Evolutionary conservation across 2,113 vertebrate genomes (phyloP).

Genomic region (Anoplopoma fimbria): DNA sequence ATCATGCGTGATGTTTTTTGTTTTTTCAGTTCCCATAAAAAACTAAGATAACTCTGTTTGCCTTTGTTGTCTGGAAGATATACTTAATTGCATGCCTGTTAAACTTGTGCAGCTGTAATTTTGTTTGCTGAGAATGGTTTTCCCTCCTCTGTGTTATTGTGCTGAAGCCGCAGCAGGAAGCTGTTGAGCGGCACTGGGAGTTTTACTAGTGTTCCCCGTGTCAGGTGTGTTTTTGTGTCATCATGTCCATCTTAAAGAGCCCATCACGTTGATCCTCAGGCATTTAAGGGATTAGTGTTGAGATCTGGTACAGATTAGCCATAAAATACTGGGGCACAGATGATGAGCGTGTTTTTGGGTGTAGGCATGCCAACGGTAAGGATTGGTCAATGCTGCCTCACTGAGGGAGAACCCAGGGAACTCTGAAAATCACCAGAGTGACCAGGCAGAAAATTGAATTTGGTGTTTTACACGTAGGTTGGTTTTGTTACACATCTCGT

Average conservation of each 20-base stretch:
- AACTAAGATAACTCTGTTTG: conserved; percentile 51
- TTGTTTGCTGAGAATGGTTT: conserved; percentile 55
- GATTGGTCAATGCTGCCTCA: conserved; percentile 30
- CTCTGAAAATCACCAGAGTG: neutral
- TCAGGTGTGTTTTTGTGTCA: conserved; percentile 73
- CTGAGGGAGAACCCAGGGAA: conserved; percentile 3
- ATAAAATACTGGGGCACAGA: conserved; percentile 48
- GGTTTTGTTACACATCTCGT: neutral
- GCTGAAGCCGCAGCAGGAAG: conserved; percentile 56
- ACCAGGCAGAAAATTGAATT: neutral
- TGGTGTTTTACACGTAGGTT: conserved; percentile 12
- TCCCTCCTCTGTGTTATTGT: conserved; percentile 55
- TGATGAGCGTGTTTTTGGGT: conserved; percentile 47
- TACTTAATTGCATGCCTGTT: conserved; percentile 50
- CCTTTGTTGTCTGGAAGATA: conserved; percentile 65
- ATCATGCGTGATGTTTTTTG: conserved; percentile 52
- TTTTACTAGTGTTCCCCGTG: conserved; percentile 42
- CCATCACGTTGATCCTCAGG: conserved; percentile 65
- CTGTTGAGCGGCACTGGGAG: conserved; percentile 16
- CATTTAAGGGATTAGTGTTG: conserved; percentile 58
- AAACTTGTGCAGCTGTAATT: conserved; percentile 52
- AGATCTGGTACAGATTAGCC: conserved; percentile 70
- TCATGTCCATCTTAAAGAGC: conserved; percentile 58
- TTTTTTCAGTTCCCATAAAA: conserved; percentile 41
- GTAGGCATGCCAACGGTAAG: conserved; percentile 8